These are phyloP conservation scores for Epizoanthus illoricatus DNA, from an alignment of 92 coral and sea anemone species.

Conservation along the genomic window DNA sequence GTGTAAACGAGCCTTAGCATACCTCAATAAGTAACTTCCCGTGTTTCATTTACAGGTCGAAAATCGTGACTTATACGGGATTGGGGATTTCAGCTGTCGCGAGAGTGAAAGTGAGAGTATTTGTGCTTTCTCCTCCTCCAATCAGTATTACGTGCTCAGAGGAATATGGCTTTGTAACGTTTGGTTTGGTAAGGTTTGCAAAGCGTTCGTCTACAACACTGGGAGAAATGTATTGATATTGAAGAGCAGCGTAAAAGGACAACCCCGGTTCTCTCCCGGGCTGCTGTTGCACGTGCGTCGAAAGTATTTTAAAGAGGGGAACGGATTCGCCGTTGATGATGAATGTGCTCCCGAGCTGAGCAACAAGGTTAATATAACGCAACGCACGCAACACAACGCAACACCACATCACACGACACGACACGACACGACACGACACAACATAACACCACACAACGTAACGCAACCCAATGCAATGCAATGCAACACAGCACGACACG, in stretches of 20 bases:
- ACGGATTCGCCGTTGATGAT: neutral
- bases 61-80: constrained; percentile 5
- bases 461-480: neutral
- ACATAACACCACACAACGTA: neutral
- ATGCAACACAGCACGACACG: neutral
- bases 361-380: neutral
- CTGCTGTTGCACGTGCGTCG: constrained; percentile 19
- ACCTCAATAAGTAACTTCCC: neutral
- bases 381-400: no score
- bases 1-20: neutral
- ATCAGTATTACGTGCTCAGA: neutral
- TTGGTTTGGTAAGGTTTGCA: constrained; percentile 26
- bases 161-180: constrained; percentile 1
- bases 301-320: constrained; percentile 3
- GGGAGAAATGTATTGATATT: constrained; percentile 35
- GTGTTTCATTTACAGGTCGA: neutral
- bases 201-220: constrained; percentile 42
- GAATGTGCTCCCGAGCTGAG: neutral
- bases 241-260: constrained; percentile 29
- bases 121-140: constrained; percentile 3
- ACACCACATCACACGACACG: no score
- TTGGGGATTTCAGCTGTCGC: neutral
- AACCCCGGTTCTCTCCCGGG: constrained; percentile 41
- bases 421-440: no score
- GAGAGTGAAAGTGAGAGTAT: neutral